A percentile compares a stretch with the other conserved stretches of the same genome.
These are phyloP conservation scores for Notothenia coriiceps DNA, from an alignment of 2,113 vertebrate genomes.

Conservation along the genomic window DNA sequence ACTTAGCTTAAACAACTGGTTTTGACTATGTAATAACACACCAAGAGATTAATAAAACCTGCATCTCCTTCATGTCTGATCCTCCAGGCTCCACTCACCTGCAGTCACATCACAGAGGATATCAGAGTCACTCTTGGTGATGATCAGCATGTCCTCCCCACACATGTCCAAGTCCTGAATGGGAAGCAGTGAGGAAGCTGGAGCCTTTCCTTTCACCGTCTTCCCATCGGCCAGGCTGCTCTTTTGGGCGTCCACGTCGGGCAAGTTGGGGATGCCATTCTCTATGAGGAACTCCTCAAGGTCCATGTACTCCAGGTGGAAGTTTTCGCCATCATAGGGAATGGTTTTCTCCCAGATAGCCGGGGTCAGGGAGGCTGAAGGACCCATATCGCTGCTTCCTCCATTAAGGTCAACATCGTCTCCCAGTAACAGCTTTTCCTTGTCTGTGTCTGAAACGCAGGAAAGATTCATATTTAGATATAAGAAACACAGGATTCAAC, in stretches of 20 bases:
- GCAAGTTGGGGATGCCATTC: conserved; percentile 90
- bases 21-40: neutral
- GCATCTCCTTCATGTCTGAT: neutral
- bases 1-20: neutral
- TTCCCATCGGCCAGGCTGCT: conserved; percentile 40
- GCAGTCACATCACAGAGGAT: conserved; percentile 63
- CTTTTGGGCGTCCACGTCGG: conserved; percentile 70
- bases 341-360: conserved; percentile 97
- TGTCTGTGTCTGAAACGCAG: conserved; percentile 78
- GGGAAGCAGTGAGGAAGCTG: conserved; percentile 58
- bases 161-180: conserved; percentile 74
- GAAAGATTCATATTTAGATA: neutral
- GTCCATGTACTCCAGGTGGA: conserved; percentile 99
- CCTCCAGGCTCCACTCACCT: conserved; percentile 50
- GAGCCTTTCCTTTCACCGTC: conserved; percentile 2
- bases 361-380: conserved; percentile 93
- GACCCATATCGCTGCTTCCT: conserved; percentile 82
- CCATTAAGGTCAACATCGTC: conserved; percentile 46
- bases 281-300: conserved; percentile 97
- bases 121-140: conserved; percentile 50
- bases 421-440: conserved; percentile 76
- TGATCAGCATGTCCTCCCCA: conserved; percentile 75
- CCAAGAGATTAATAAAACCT: neutral
- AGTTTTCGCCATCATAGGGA: conserved; percentile 94
- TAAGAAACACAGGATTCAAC: neutral